Base-by-base conservation (phyloP, 2,797 vertebrate species). In the Sebastes iracundus region DNA sequence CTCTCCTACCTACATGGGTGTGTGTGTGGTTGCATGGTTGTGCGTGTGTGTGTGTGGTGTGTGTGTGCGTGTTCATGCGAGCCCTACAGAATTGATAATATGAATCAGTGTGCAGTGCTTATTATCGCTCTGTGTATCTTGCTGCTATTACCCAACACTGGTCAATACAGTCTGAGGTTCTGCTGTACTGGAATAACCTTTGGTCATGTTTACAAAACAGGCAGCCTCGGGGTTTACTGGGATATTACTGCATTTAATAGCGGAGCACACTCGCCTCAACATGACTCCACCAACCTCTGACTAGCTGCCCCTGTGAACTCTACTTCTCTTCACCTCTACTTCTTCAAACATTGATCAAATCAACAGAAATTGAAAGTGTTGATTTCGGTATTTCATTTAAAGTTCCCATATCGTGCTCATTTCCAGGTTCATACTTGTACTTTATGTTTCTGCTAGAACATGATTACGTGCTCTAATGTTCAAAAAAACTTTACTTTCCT, bases 121-220 rank as follows among this genome's bases (percentile, higher is more conserved):
- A 80, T 84, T 53, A 71, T 82, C 46, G 74, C 33, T 86, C 53
- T 81, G 65, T 81, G 75, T 74, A 55, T 83, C 72, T 87, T 79
- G 67, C 63, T 68, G 69, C 71, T 77, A 61, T 82, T 80, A 74
- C 69, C 71, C 81, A 87, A 76, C 68, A 11, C 42, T 38, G 62
- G 73, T 88, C 79, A 86, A 81, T 77, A 81, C 46, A 79, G 74
- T 79, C 55, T 80, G 68, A 76, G 33, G 33, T 63, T 83, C 14
- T 18, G 77, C 70, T 78, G 75, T 42, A 58, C 66, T 67, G 62
- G 46, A 88, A 79, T 78, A 87, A 86, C 83, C 85, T 88, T 87
- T 88, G 62, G 58, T 64, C 23, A 5, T 79, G 71, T 90, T 86
- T 79, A 87, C 69, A 87, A 86, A 83, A 77, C 73, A 88, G 25